phyloP scores from a whole-genome alignment of 2,888 invertebrate species.

The Apodemia zela region DNA sequence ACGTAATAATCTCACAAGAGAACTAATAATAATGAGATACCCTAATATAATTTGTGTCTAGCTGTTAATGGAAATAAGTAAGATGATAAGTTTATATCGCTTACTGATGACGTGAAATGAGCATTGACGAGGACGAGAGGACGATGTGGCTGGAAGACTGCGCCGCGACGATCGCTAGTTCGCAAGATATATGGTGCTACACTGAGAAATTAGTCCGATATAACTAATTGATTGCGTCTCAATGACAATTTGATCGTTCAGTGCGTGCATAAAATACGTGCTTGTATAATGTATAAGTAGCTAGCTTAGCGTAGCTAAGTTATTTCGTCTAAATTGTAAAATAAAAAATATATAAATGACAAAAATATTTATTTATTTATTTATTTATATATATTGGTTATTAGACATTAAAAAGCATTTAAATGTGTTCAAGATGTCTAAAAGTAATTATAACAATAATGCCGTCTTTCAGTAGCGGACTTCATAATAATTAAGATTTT shows the following conservation, averaged over 20 bases:
- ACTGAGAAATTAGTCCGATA: constrained; percentile 4
- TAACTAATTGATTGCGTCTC: not conserved
- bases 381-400: too few relatives aligned
- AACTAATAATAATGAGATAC: constrained; percentile 70
- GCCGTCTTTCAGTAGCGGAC: too few relatives aligned
- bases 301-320: not conserved
- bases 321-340: not conserved
- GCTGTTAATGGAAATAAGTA: constrained; percentile 72
- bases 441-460: too few relatives aligned
- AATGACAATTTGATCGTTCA: constrained; percentile 37
- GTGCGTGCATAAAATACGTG: constrained; percentile 22
- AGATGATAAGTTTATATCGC: constrained; percentile 71
- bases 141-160: constrained; percentile 30
- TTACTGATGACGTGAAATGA: constrained; percentile 47
- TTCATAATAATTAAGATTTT: too few relatives aligned
- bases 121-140: constrained; percentile 34
- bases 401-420: too few relatives aligned
- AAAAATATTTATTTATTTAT: too few relatives aligned
- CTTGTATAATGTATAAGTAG: not conserved
- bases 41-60: constrained; percentile 79
- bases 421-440: too few relatives aligned
- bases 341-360: too few relatives aligned
- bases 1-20: constrained; percentile 72
- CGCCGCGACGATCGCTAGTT: constrained; percentile 10
- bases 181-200: constrained; percentile 15